Conservation (phyloP, 2,797 vertebrate species). For the Knipowitschia caucasica region DNA sequence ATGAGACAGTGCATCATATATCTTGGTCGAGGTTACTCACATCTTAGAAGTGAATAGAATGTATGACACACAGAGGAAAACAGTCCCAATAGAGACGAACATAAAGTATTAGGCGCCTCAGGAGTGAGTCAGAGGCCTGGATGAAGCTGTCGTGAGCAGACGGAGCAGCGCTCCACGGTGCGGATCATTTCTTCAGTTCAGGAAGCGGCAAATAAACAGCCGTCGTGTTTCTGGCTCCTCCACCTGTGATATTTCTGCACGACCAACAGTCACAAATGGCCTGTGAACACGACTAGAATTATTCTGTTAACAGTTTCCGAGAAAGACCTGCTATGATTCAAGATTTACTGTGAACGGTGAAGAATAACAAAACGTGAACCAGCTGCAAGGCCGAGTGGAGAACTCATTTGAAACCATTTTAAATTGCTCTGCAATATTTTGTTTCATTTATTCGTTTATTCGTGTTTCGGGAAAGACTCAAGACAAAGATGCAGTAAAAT, state of each 20-base stretch:
- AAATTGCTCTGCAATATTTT: too few relatives aligned
- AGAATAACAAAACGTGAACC: constrained; percentile 10
- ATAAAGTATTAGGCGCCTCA: too few relatives aligned
- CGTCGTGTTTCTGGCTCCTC: constrained; percentile 56
- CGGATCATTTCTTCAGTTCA: constrained; percentile 53
- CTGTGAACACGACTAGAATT: constrained; percentile 49
- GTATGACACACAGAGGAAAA: too few relatives aligned
- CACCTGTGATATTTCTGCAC: constrained; percentile 61
- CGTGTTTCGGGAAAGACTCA: too few relatives aligned
- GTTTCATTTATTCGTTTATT: too few relatives aligned
- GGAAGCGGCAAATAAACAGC: constrained; percentile 68
- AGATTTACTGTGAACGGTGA: constrained; percentile 14
- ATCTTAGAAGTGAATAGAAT: too few relatives aligned
- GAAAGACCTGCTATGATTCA: constrained; percentile 12
- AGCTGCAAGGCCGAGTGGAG: too few relatives aligned
- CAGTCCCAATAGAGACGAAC: too few relatives aligned
- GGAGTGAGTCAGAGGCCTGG: constrained; percentile 36
- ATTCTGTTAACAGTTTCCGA: constrained; percentile 40
- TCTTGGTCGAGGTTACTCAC: too few relatives aligned
- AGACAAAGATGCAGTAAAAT: too few relatives aligned
- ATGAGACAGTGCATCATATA: too few relatives aligned
- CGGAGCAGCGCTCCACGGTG: constrained; percentile 43
- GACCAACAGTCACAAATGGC: constrained; percentile 48
- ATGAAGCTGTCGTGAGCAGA: constrained; percentile 45
- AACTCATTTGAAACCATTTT: too few relatives aligned